Percentiles rank a stretch among this genome's conserved stretches.
phyloP scores from a whole-genome alignment of 2,888 invertebrate genomes.

The Biston stratarius region DNA sequence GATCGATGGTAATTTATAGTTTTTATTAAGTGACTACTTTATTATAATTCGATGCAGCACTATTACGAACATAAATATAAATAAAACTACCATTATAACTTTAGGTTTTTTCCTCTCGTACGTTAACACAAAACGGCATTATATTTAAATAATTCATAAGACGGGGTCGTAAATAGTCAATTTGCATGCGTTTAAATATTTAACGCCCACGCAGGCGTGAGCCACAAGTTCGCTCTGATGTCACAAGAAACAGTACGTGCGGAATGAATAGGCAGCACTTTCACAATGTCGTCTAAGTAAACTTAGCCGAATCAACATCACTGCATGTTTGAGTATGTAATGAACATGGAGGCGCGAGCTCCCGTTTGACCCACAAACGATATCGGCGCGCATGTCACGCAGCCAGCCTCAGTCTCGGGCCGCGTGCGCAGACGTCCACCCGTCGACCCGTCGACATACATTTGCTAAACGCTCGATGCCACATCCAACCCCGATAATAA shows the following conservation, averaged over 20 bases:
- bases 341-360: slow-evolving; percentile 51
- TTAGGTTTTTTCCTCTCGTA: slow-evolving; percentile 34
- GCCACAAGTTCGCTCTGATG: slow-evolving; percentile 7
- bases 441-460: slow-evolving; percentile 12
- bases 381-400: slow-evolving; percentile 51
- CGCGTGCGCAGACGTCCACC: slow-evolving; percentile 27
- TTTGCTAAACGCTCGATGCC: slow-evolving; percentile 10
- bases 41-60: slow-evolving; percentile 9
- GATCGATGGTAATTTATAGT: slow-evolving; percentile 5
- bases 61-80: slow-evolving; percentile 5
- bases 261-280: slow-evolving; percentile 43
- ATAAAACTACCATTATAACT: slow-evolving; percentile 29
- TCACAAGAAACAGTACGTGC: slow-evolving; percentile 16
- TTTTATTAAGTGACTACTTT: slow-evolving; percentile 6
- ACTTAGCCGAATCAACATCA: slow-evolving; percentile 50
- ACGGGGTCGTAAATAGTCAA: slow-evolving; percentile 43
- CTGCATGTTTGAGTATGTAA: slow-evolving; percentile 58
- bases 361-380: slow-evolving; percentile 63
- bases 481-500: slow-evolving; percentile 29
- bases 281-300: slow-evolving; percentile 56
- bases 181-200: slow-evolving; percentile 40
- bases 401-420: slow-evolving; percentile 34
- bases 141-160: slow-evolving; percentile 51
- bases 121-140: slow-evolving; percentile 41
- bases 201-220: slow-evolving; percentile 27